phyloP scores from a whole-genome alignment of 2,113 vertebrate genomes.

The Ovis canadensis region DNA sequence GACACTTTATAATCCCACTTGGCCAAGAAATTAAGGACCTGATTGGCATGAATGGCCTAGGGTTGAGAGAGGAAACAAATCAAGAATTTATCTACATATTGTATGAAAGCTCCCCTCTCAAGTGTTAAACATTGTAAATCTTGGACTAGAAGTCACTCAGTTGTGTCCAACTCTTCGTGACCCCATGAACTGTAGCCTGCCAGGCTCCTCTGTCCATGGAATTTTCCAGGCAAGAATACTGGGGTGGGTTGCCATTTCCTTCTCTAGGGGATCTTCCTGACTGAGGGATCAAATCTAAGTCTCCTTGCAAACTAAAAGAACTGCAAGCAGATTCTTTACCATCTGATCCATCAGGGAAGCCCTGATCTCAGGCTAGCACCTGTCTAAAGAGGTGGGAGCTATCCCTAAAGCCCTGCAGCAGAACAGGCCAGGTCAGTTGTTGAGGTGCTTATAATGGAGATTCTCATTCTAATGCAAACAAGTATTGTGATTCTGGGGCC shows the following conservation, averaged over 20 bases:
- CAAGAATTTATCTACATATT: neutral
- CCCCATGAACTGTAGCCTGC: neutral
- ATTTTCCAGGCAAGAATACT: neutral
- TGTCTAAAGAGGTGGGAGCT: neutral
- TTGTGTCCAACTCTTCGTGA: neutral
- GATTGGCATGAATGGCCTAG: neutral
- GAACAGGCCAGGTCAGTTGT: neutral
- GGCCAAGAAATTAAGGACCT: neutral
- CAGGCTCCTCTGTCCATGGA: neutral
- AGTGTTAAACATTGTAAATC: neutral
- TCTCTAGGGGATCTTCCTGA: neutral
- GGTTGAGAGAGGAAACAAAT: neutral
- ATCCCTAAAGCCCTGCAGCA: neutral
- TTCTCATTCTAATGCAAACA: neutral
- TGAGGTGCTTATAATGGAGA: neutral
- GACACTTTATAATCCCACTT: neutral
- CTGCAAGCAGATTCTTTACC: neutral
- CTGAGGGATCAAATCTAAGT: neutral
- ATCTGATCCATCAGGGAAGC: neutral
- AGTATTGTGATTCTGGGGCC: neutral
- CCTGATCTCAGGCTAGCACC: neutral
- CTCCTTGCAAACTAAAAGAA: neutral
- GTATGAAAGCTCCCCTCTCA: neutral
- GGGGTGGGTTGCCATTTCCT: neutral
- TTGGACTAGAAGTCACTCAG: neutral